phyloP scores from a whole-genome alignment of 2,797 vertebrate species.

The Microchirus variegatus region DNA sequence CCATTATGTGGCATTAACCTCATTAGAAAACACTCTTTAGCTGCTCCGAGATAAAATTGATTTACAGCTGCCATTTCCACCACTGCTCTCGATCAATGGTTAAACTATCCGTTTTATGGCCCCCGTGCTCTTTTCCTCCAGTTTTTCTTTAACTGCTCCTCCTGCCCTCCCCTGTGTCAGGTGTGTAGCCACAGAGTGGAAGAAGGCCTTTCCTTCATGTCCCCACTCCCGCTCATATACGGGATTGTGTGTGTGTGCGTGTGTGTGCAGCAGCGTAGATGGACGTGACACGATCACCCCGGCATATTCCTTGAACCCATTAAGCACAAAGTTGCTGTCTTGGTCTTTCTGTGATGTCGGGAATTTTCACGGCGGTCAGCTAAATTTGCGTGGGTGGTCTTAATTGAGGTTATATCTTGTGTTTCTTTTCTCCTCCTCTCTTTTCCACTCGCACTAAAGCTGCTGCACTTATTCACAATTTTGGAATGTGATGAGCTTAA shows the following conservation, averaged over 20 bases:
- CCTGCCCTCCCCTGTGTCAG: constrained; percentile 66
- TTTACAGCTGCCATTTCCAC: constrained; percentile 89
- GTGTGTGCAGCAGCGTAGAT: too few relatives aligned
- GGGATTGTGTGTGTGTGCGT: too few relatives aligned
- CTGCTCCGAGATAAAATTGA: constrained; percentile 89
- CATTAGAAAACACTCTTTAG: constrained; percentile 91
- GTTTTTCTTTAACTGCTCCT: constrained; percentile 72
- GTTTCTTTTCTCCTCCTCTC: constrained; percentile 24
- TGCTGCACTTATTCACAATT: constrained; percentile 63
- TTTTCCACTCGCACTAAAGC: constrained; percentile 57
- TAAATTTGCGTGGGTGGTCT: constrained; percentile 49
- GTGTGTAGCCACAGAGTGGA: constrained; percentile 53
- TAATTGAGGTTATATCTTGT: constrained; percentile 57
- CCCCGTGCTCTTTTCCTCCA: constrained; percentile 64
- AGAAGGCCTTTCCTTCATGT: constrained; percentile 28
- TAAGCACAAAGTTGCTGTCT: constrained; percentile 48
- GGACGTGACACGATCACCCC: constrained; percentile 39
- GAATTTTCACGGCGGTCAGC: constrained; percentile 36
- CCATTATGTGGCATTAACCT: constrained; percentile 90
- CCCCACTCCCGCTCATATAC: constrained; percentile 49
- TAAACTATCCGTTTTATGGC: constrained; percentile 88
- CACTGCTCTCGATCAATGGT: constrained; percentile 87
- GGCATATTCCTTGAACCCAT: constrained; percentile 55
- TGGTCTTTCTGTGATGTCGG: constrained; percentile 21
- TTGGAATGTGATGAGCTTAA: constrained; percentile 65